Evolutionary conservation across 2,113 vertebrate species (phyloP).

Genomic region (Oryzias woworae): DNA sequence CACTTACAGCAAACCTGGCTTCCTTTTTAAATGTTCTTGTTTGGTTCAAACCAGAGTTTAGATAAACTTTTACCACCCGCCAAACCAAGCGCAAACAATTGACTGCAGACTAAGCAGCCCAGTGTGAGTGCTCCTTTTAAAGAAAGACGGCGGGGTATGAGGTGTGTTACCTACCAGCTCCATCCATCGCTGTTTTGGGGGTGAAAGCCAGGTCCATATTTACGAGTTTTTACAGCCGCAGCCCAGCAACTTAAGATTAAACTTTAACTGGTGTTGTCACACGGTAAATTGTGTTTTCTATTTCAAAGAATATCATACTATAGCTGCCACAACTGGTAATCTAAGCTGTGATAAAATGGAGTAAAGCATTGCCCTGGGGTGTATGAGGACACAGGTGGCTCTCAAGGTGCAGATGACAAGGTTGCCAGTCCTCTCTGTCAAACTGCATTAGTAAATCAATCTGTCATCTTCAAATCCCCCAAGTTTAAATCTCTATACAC

Average conservation of each 20-base stretch:
- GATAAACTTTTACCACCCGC: too few species aligned
- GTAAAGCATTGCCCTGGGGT: constrained; percentile 47
- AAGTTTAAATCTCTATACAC: constrained; percentile 59
- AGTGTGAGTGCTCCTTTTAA: background rate
- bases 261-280: constrained; percentile 66
- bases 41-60: too few species aligned
- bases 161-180: constrained; percentile 20
- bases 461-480: constrained; percentile 63
- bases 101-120: too few species aligned
- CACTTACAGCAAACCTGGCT: too few species aligned
- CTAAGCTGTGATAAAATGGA: constrained; percentile 57
- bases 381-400: constrained; percentile 74
- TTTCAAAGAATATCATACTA: constrained; percentile 52
- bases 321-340: constrained; percentile 59
- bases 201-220: constrained; percentile 39
- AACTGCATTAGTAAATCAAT: constrained; percentile 75
- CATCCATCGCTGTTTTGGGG: constrained; percentile 46
- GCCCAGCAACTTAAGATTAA: constrained; percentile 48
- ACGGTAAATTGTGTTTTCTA: constrained; percentile 60
- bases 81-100: too few species aligned
- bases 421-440: constrained; percentile 70
- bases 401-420: constrained; percentile 66
- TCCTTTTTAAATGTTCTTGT: too few species aligned
- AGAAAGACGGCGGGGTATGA: constrained; percentile 23
- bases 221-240: constrained; percentile 36